phyloP scores from a whole-genome alignment of 1,140 invertebrate species.

The Cyphomyrmex costatus region DNA sequence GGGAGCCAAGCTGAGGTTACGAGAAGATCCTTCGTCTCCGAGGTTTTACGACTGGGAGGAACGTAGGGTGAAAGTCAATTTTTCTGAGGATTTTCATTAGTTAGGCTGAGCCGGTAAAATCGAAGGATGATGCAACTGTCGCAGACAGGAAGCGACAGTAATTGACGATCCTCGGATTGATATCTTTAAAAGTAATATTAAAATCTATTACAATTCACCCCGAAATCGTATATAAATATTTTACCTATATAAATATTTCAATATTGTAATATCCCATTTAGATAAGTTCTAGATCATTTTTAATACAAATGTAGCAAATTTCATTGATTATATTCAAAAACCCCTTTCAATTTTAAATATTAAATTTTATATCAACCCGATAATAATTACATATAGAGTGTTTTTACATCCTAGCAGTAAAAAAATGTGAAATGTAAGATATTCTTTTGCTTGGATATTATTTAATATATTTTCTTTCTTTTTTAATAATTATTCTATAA shows the following conservation, averaged over 20 bases:
- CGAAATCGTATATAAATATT: not conserved
- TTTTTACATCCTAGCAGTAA: too few relatives aligned
- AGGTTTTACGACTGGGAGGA: slow-evolving; percentile 58
- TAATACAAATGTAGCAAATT: not conserved
- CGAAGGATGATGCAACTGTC: slow-evolving; percentile 65
- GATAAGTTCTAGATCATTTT: not conserved
- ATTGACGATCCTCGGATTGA: slow-evolving; percentile 47
- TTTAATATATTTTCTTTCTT: too few relatives aligned
- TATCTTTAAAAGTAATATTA: slow-evolving; percentile 20
- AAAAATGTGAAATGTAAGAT: too few relatives aligned
- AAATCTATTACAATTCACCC: not conserved
- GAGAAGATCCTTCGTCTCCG: slow-evolving; percentile 53
- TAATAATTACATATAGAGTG: too few relatives aligned
- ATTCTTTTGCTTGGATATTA: too few relatives aligned
- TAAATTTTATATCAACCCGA: not conserved
- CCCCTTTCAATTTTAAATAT: not conserved
- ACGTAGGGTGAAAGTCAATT: slow-evolving; percentile 53
- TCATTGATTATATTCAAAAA: not conserved
- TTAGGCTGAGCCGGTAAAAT: slow-evolving; percentile 53
- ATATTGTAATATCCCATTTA: not conserved
- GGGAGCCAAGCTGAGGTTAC: slow-evolving; percentile 47
- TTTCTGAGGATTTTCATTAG: slow-evolving; percentile 63
- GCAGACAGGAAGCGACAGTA: slow-evolving; percentile 42
- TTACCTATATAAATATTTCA: not conserved
- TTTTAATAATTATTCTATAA: too few relatives aligned